Base-by-base conservation (phyloP, 2,113 vertebrate genomes). In the Thamnophis sirtalis region DNA sequence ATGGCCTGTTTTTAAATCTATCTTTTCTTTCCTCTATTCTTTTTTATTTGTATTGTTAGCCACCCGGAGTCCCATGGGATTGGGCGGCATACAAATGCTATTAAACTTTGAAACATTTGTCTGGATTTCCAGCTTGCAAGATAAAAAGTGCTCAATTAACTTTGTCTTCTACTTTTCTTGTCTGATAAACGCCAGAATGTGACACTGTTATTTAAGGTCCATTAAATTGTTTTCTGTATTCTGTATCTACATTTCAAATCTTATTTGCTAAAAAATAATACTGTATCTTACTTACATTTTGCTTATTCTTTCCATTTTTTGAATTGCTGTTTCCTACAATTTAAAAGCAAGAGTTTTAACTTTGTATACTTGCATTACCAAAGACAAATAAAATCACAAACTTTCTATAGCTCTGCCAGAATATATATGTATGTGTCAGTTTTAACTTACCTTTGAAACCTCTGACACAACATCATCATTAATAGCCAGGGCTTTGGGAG, bases 231-330 rank as follows among this genome's bases (percentile, higher is more conserved):
- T 80, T 80, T 80, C 68, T 8, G 6, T 80, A 80, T 43, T 80
- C 73, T 80, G 33, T 43, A 80, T 80, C 7, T 21, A 43, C 7
- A 80, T 80, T 80, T 80, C 6, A 80, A 80, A 80, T 80, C 33
- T 38, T 80, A 38, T 43, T 96, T 95, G 53, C 0, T 89, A 95
- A 93, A 95, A 97, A 96, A 97, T 95, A 87, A 97, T 96, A 68
- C 93, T 95, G 95, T 4, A 68, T 92, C 94, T 95, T 97, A 98
- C 98, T 98, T 98, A 99, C 99, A 99, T 99, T 97, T 97, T 98
- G 95, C 96, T 97, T 97, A 98, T 98, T 93, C 98, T 98, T 96
- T 99, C 98, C 94, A 98, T 97, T 95, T 97, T 96, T 93, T 98
- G 97, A 89, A 97, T 97, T 92, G 98, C 96, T 92, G 97, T 98